phyloP scores from a whole-genome alignment of 1,140 invertebrate genomes.

The Condylostylus longicornis region DNA sequence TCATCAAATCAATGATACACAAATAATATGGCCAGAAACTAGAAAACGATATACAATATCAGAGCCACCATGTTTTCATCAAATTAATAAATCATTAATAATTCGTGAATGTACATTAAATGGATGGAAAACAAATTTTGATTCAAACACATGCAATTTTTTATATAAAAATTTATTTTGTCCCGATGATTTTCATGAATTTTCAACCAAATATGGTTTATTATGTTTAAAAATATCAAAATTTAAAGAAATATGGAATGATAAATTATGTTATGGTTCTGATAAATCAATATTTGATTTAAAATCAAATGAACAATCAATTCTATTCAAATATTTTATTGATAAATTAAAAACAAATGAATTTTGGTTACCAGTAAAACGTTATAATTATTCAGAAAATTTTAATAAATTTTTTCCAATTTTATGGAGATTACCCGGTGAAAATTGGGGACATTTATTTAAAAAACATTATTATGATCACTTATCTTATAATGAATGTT shows the following conservation, averaged over 20 bases:
- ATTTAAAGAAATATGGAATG: conserved; percentile 10
- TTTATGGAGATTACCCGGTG: conserved; percentile 19
- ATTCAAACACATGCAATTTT: background rate
- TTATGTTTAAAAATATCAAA: conserved; percentile 16
- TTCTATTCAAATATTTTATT: conserved; percentile 7
- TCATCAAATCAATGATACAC: too few species aligned
- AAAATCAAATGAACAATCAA: conserved; percentile 4
- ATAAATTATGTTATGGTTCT: conserved; percentile 19
- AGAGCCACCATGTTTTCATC: background rate
- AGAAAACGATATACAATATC: background rate
- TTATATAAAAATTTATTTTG: background rate
- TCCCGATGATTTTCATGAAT: background rate
- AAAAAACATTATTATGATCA: conserved; percentile 7
- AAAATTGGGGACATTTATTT: conserved; percentile 15
- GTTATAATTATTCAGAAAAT: conserved; percentile 8
- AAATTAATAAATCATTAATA: too few species aligned
- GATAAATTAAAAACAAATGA: conserved; percentile 10
- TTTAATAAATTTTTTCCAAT: conserved; percentile 13
- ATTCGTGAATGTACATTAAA: background rate
- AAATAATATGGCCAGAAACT: too few species aligned
- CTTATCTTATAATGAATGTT: conserved; percentile 12
- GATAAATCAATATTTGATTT: conserved; percentile 13
- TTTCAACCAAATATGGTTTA: background rate
- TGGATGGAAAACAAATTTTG: background rate
- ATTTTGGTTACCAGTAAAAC: conserved; percentile 22